These are phyloP conservation scores for Drosophila orena DNA, from an alignment of 1,140 invertebrate species.

Conservation along the genomic window DNA sequence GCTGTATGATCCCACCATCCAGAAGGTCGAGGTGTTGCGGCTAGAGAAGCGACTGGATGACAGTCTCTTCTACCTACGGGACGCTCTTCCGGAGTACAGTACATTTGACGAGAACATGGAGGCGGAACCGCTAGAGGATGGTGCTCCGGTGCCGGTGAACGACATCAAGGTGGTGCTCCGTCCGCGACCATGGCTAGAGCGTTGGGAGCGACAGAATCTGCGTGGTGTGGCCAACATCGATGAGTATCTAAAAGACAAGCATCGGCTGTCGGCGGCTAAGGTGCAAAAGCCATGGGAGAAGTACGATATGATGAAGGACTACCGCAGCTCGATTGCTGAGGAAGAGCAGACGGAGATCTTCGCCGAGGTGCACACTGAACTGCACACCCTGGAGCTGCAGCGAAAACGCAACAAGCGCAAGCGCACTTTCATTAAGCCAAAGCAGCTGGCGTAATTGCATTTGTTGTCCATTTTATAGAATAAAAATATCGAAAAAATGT, in stretches of 20 bases:
- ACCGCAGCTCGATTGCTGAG: slow-evolving; percentile 93
- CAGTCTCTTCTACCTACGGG: slow-evolving; percentile 95
- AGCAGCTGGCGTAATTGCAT: slow-evolving; percentile 86
- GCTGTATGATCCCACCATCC: slow-evolving; percentile 97
- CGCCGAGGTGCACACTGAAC: slow-evolving; percentile 91
- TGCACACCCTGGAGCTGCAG: slow-evolving; percentile 89
- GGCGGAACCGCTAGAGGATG: slow-evolving; percentile 91
- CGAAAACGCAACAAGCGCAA: slow-evolving; percentile 89
- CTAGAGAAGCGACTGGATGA: slow-evolving; percentile 98
- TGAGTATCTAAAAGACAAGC: slow-evolving; percentile 87
- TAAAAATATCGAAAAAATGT: slow-evolving; percentile 45
- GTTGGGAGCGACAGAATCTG: slow-evolving; percentile 93
- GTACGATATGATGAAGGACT: slow-evolving; percentile 97
- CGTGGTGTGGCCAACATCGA: slow-evolving; percentile 91
- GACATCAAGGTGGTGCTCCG: slow-evolving; percentile 93
- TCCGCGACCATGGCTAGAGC: slow-evolving; percentile 93
- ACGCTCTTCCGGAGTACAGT: slow-evolving; percentile 96
- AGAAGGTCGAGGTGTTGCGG: slow-evolving; percentile 94
- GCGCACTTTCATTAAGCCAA: slow-evolving; percentile 88
- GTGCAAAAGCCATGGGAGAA: slow-evolving; percentile 92
- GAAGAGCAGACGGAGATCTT: slow-evolving; percentile 95
- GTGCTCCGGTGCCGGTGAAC: slow-evolving; percentile 93
- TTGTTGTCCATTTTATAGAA: slow-evolving; percentile 58
- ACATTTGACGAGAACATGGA: slow-evolving; percentile 98
- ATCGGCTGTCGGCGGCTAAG: slow-evolving; percentile 86